Base-by-base conservation (phyloP, 37 sponge, comb jelly and placozoan species). In the Spongia lamella region DNA sequence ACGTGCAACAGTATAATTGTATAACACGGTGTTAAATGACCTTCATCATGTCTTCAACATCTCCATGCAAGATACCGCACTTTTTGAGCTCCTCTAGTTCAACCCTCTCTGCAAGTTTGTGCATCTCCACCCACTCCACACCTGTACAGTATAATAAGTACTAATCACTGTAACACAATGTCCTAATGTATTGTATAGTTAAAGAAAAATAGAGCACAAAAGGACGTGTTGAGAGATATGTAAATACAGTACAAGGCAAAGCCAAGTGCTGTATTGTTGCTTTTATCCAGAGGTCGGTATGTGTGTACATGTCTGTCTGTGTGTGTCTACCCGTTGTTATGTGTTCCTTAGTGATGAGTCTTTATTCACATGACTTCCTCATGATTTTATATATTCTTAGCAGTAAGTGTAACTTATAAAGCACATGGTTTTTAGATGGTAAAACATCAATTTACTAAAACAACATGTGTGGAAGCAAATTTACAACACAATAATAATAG, bases 111-210 rank as follows among this genome's bases (percentile, higher is more conserved):
- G 99, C 99, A 65, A 93, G 72, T 31, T 73, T 57, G 75, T 98
- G 99, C 94, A 91, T 95, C 51, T 98, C 99, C 33, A 77, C 68
- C 96, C 96, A 98, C 4, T 69, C 77, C 33, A 95, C 89, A 33
- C 97, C 96, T 90, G 70, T 62, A 20, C 29, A 2, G 30, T 53
- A 61, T 21, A 22, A 73, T 21, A 40, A 38, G 17, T 29, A 40
- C 32, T 61, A 15, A 61, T 20, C 32, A n/a, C n/a, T n/a, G n/a
- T n/a, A n/a, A n/a, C n/a, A n/a, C n/a, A n/a, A 2, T 5, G 1
- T 20, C 13, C 21, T 30, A 20, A 5, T 16, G 11, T 20, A 30
- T 1, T 32, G 1, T 13, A 11, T 7, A 60, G 13, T 7, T 7
- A 30, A 60, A 60, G 31, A 6, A 7, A 13, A 19, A 17, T 7